phyloP scores from a whole-genome alignment of 1,140 invertebrate genomes.

The Prorops nasuta region DNA sequence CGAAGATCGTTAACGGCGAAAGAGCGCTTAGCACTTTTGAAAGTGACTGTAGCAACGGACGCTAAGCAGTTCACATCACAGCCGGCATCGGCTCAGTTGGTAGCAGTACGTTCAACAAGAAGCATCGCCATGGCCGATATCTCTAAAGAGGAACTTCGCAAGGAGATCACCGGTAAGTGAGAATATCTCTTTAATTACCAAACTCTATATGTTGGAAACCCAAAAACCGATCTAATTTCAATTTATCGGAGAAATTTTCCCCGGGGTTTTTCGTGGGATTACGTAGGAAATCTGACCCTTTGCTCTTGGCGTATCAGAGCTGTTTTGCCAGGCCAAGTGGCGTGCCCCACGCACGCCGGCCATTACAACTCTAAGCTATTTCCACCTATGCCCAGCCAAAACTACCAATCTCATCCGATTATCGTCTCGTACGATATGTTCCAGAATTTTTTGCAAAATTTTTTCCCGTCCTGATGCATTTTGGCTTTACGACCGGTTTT shows the following conservation, averaged over 20 bases:
- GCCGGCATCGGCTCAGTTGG: slow-evolving; percentile 52
- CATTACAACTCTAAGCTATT: slow-evolving; percentile 37
- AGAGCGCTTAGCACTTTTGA: slow-evolving; percentile 13
- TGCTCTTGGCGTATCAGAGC: too few species aligned
- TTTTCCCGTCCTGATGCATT: slow-evolving; percentile 14
- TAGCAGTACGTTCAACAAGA: slow-evolving; percentile 50
- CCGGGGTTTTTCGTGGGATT: slow-evolving; percentile 36
- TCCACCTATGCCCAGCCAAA: slow-evolving; percentile 23
- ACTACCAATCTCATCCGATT: neutral
- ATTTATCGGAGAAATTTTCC: slow-evolving; percentile 30
- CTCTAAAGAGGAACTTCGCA: slow-evolving; percentile 67
- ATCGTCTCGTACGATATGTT: slow-evolving; percentile 9
- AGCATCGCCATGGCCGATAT: slow-evolving; percentile 65
- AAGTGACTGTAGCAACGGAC: slow-evolving; percentile 45
- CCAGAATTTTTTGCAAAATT: slow-evolving; percentile 22
- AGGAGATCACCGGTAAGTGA: slow-evolving; percentile 69
- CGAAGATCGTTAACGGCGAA: slow-evolving; percentile 3
- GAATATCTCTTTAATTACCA: slow-evolving; percentile 45
- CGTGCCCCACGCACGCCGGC: slow-evolving; percentile 52
- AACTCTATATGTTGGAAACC: slow-evolving; percentile 8
- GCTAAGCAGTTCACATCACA: slow-evolving; percentile 40
- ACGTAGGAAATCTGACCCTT: slow-evolving; percentile 51
- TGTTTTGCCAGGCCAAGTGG: slow-evolving; percentile 36
- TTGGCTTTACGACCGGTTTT: slow-evolving; percentile 16
- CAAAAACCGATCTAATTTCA: slow-evolving; percentile 29